Evolutionary conservation across 2,888 invertebrate species (phyloP), one percentile per base, ranked within the genome.

Genomic region (Acronicta alni): DNA sequence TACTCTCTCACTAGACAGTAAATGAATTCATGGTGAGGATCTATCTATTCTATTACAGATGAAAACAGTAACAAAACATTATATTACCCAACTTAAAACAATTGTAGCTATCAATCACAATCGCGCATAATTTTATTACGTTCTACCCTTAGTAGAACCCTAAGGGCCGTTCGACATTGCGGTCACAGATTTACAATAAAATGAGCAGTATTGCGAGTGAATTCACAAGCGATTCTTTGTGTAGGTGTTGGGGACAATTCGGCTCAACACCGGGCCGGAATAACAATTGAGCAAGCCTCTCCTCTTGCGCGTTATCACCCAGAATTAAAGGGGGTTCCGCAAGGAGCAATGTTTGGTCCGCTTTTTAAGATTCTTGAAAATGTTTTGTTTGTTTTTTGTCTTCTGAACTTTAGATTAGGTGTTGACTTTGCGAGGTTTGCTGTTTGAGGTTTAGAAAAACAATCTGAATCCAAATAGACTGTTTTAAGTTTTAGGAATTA

Each of bases 111-210:
- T 77, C 68, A 67, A 74, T 70, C 77, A 72, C 77, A 75, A 78
- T 80, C 67, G 66, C 67, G 75, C 58, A 74, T 74, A 77, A 81
- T 81, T 79, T 79, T 81, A 82, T 83, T 81, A 81, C 64, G 51
- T 56, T 58, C 62, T 59, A 55, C 72, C 70, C 69, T 72, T 57
- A 57, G 72, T 65, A 71, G 71, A 71, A 58, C 76, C 72, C 73
- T 75, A 67, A 76, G 69, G 72, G 65, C 73, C 72, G 72, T 79
- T 84, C 79, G 78, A 84, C 84, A 85, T 80, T 84, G 82, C 81
- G 85, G 85, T 87, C 88, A 85, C 88, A 88, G 87, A 87, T 84
- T 86, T 80, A 85, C 87, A 87, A 88, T 89, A 87, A 89, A 88
- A 85, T 85, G 83, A 81, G 77, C 75, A 81, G 72, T 79, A 79